phyloP scores from a whole-genome alignment of 92 coral and sea anemone species.

The Porites lobata region DNA sequence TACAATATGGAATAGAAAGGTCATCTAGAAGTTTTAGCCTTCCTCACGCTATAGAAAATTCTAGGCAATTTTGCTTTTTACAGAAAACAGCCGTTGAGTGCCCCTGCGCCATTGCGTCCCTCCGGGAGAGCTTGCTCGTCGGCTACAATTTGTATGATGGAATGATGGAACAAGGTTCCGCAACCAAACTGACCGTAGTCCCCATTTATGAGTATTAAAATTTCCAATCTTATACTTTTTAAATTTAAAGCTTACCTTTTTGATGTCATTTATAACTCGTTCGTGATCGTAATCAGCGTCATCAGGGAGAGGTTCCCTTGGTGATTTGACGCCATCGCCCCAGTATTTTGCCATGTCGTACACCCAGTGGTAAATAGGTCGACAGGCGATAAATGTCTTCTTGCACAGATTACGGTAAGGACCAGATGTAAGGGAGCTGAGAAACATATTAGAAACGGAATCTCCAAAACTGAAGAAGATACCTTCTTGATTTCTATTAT shows the following conservation, averaged over 20 bases:
- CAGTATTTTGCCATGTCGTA: constrained; percentile 89
- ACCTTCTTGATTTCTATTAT: constrained; percentile 59
- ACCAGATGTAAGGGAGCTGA: constrained; percentile 65
- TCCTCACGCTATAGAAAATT: too few relatives aligned
- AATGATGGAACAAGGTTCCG: too few relatives aligned
- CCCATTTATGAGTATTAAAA: too few relatives aligned
- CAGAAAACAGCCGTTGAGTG: too few relatives aligned
- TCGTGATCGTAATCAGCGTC: constrained; percentile 87
- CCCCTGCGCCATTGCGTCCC: too few relatives aligned
- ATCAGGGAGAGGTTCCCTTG: constrained; percentile 85
- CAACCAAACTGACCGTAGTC: too few relatives aligned
- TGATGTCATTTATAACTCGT: constrained; percentile 84
- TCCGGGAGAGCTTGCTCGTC: too few relatives aligned
- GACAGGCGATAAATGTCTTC: constrained; percentile 70
- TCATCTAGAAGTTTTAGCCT: too few relatives aligned
- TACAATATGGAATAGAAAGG: too few relatives aligned
- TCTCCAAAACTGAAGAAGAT: constrained; percentile 86
- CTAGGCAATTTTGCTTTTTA: too few relatives aligned
- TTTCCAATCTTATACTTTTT: too few relatives aligned
- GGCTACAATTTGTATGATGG: too few relatives aligned
- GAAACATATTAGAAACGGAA: constrained; percentile 80
- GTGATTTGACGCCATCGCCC: constrained; percentile 78
- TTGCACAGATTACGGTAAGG: constrained; percentile 73
- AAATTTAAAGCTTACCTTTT: constrained; percentile 59
- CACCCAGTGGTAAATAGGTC: constrained; percentile 81